Base-by-base conservation (phyloP, 37 sponge, comb jelly and placozoan genomes). In the Beroe forskalii region DNA sequence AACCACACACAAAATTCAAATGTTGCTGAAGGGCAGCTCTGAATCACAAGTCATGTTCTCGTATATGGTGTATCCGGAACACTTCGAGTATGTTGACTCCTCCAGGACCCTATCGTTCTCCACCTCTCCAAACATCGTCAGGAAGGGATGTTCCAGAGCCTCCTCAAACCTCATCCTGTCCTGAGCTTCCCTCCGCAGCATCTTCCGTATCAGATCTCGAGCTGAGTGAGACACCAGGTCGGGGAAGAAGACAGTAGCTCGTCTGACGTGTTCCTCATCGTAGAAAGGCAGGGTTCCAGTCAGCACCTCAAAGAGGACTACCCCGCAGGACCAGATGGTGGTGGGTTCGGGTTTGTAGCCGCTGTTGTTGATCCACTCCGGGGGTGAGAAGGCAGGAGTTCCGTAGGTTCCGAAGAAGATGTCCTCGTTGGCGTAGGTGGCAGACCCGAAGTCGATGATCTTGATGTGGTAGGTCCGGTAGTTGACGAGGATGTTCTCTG, bases 401-500 rank as follows among this genome's bases (percentile, higher is more conserved):
- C 86, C 86, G 55, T 38, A 80, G 30, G 37, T 44, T 23, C 86
- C 86, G 86, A 20, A 44, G 86, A 38, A 80, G 8, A 43, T 27
- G 0, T 80, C 86, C 86, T 44, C 24, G 86, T 80, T 80, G 24
- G 86, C 86, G 55, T 80, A 80, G 23, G 86, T 80, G 55, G 86
- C n/a, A 2, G 86, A 80, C 12, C 86, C 86, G 55, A 80, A 80
- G 55, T 80, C 86, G 23, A 80, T 80, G 38, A 80, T 32, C 55
- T 80, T 80, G 44, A 80, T 80, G 55, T 80, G 20, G 86, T 80
- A 44, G 86, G 12, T 42, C 27, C 42, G 42, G 86, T 9, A 0
- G 86, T 80, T 80, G 86, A 80, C 55, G 31, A 80, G 86, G 86
- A 80, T 20, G 48, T 80, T 80, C 86, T 80, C 86, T 25, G 55